Percentiles rank a stretch among this genome's conserved stretches.
These are phyloP conservation scores for Pelobates cultripes DNA, from an alignment of 2,797 vertebrate species.

Conservation along the genomic window DNA sequence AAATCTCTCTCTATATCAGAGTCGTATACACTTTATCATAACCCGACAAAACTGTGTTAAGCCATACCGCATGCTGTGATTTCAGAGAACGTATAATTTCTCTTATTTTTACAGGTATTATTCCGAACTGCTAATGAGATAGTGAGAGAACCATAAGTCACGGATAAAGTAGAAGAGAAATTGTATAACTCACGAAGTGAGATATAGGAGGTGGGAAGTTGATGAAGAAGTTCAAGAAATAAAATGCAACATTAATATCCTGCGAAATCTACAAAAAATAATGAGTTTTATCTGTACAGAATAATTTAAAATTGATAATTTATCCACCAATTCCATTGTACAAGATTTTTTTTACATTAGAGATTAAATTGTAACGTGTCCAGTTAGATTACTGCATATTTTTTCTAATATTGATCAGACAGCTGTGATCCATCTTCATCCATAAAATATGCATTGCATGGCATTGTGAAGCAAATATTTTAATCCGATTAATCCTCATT, in stretches of 20 bases:
- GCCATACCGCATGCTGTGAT: too few relatives aligned
- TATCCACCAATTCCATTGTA: background rate
- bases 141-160: too few relatives aligned
- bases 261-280: background rate
- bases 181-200: background rate
- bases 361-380: constrained; percentile 10
- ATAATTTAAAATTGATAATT: background rate
- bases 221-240: too few relatives aligned
- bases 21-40: too few relatives aligned
- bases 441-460: background rate
- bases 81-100: too few relatives aligned
- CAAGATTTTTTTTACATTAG: background rate
- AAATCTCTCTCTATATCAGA: too few relatives aligned
- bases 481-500: constrained; percentile 48
- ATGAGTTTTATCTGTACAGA: background rate
- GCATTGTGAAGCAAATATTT: constrained; percentile 11
- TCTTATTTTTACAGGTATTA: too few relatives aligned
- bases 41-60: too few relatives aligned
- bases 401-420: background rate
- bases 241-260: background rate
- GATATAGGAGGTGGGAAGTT: background rate
- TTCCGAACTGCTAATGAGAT: too few relatives aligned
- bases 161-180: background rate
- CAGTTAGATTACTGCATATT: background rate
- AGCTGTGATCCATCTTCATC: background rate